phyloP scores from a whole-genome alignment of 1,140 invertebrate genomes.

The Lepeophtheirus salmonis region DNA sequence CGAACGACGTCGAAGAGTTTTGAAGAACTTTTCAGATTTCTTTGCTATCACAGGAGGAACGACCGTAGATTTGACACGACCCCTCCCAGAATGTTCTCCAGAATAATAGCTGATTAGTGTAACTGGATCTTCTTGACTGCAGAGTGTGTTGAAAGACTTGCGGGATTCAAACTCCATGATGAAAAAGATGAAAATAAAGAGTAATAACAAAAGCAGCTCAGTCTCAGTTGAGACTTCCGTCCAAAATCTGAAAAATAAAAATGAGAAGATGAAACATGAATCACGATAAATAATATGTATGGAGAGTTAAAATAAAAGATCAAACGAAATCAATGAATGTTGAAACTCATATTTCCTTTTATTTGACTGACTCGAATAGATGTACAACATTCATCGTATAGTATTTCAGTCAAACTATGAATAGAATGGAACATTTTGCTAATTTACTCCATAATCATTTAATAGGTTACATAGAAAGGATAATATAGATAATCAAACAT shows the following conservation, averaged over 20 bases:
- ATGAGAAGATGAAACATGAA: too few relatives aligned
- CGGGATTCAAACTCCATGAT: neutral
- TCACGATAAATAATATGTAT: too few relatives aligned
- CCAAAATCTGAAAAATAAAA: neutral
- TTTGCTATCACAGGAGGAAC: conserved; percentile 9
- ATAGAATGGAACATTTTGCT: too few relatives aligned
- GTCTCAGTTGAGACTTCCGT: neutral
- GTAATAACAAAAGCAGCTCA: neutral
- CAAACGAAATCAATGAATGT: too few relatives aligned
- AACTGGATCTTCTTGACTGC: neutral
- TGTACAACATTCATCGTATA: too few relatives aligned
- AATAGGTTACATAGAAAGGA: too few relatives aligned
- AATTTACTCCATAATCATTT: too few relatives aligned
- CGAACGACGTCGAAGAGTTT: neutral
- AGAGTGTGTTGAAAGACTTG: neutral
- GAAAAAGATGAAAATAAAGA: neutral
- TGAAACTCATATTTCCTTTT: too few relatives aligned
- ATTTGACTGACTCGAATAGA: too few relatives aligned
- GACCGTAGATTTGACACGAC: neutral
- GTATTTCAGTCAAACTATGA: too few relatives aligned
- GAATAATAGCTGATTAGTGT: neutral
- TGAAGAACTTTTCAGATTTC: conserved; percentile 9
- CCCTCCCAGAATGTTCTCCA: neutral
- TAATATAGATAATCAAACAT: too few relatives aligned
- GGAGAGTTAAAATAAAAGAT: too few relatives aligned